Conservation (phyloP, 2,113 vertebrate genomes). For the Origma solitaria region DNA sequence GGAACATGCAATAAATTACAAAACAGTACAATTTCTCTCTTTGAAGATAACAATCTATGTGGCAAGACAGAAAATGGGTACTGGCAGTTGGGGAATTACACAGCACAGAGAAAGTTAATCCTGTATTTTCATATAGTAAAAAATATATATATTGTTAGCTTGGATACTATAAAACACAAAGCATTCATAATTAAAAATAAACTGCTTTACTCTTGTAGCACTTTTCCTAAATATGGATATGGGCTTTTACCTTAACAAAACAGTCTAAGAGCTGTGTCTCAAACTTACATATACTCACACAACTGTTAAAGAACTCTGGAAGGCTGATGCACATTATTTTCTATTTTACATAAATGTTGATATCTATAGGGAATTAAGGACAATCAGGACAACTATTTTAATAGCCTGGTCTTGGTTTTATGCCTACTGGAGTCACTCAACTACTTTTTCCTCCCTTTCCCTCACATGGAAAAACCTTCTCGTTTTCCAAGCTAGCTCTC, state of each 20-base stretch:
- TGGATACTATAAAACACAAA: background rate
- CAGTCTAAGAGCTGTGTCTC: background rate
- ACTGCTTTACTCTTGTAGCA: background rate
- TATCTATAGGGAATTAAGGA: background rate
- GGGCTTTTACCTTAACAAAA: background rate
- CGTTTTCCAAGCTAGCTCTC: background rate
- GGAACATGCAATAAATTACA: background rate
- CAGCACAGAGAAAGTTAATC: background rate
- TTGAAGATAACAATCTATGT: background rate
- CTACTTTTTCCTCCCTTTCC: background rate
- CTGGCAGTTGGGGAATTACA: background rate
- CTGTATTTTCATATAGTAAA: background rate
- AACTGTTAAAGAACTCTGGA: background rate
- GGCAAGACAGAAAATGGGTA: background rate
- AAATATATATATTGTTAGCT: background rate
- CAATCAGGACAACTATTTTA: background rate
- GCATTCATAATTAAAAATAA: background rate
- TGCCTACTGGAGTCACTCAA: background rate
- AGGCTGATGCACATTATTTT: background rate
- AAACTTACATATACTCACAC: background rate
- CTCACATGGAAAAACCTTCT: background rate
- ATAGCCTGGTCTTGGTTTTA: background rate
- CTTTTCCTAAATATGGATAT: background rate
- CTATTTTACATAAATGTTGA: background rate
- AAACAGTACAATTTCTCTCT: background rate